Percentiles rank a stretch among this genome's conserved stretches.
Evolutionary conservation across 2,797 vertebrate species (phyloP).

Genomic region (Sebastes minor): DNA sequence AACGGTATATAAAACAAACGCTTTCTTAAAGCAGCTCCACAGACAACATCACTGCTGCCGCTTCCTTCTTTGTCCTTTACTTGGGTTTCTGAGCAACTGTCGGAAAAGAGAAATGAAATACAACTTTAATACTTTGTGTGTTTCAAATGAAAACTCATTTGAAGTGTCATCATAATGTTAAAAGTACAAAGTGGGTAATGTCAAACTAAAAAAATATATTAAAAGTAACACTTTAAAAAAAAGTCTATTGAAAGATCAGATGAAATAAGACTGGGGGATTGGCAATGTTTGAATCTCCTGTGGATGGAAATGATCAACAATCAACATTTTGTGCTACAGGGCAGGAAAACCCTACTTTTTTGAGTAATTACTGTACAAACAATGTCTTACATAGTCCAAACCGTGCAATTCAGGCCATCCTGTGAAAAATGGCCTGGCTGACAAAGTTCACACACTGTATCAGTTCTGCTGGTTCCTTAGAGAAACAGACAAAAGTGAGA

Average conservation of each 20-base stretch:
- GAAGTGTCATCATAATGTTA: too few relatives aligned
- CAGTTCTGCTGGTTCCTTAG: slow-evolving; percentile 52
- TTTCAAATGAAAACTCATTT: background rate
- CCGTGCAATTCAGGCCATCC: slow-evolving; percentile 35
- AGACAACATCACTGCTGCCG: background rate
- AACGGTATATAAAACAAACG: accelerated
- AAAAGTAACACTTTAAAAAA: background rate
- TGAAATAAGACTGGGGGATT: background rate
- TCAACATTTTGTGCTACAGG: background rate
- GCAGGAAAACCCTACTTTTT: background rate
- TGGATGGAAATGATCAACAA: too few relatives aligned
- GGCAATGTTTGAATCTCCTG: background rate
- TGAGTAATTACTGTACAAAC: background rate
- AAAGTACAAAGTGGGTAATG: background rate
- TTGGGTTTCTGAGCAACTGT: slow-evolving; percentile 4
- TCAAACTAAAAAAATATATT: background rate
- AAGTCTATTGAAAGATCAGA: background rate
- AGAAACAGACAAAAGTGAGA: background rate
- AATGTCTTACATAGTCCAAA: slow-evolving; percentile 54
- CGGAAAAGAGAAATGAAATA: background rate
- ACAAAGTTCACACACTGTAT: slow-evolving; percentile 62
- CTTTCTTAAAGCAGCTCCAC: background rate
- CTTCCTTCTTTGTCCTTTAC: background rate
- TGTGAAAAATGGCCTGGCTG: slow-evolving; percentile 39
- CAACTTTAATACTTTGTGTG: background rate